phyloP scores from a whole-genome alignment of 2,797 vertebrate species.

The Sardinella longiceps region DNA sequence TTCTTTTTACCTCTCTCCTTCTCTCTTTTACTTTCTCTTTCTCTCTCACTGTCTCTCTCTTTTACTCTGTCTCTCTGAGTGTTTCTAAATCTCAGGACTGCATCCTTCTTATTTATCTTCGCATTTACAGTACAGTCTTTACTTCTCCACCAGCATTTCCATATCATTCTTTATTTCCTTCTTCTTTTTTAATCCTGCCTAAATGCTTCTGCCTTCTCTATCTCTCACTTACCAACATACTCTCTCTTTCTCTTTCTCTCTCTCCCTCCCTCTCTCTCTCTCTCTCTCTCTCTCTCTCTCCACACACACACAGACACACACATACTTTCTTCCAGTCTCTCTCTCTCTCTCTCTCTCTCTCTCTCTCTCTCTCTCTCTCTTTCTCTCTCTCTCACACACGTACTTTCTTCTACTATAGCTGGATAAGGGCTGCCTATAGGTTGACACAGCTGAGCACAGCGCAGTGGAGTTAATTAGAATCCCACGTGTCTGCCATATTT shows the following conservation, averaged over 20 bases:
- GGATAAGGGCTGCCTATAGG: background rate
- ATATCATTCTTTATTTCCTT: conserved; percentile 33
- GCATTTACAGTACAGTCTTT: no score
- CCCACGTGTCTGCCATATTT: conserved; percentile 29
- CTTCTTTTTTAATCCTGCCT: conserved; percentile 37
- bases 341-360: background rate
- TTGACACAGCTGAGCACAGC: background rate
- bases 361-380: background rate
- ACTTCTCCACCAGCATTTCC: conserved; percentile 38
- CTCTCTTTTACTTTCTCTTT: background rate
- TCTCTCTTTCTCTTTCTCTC: conserved; percentile 27
- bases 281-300: background rate
- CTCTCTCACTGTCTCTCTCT: background rate
- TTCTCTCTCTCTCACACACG: background rate
- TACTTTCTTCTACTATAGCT: background rate
- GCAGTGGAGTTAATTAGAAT: background rate
- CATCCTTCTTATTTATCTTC: background rate
- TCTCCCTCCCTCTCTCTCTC: background rate
- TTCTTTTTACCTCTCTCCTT: background rate
- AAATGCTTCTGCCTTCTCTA: background rate
- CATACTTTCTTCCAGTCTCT: background rate
- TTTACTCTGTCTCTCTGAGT: background rate
- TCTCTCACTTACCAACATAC: background rate
- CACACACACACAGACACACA: background rate
- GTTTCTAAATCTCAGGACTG: background rate